Evolutionary conservation across 1,140 invertebrate genomes (phyloP), one percentile per base, ranked within the genome.

Genomic region (Drosophila yakuba): DNA sequence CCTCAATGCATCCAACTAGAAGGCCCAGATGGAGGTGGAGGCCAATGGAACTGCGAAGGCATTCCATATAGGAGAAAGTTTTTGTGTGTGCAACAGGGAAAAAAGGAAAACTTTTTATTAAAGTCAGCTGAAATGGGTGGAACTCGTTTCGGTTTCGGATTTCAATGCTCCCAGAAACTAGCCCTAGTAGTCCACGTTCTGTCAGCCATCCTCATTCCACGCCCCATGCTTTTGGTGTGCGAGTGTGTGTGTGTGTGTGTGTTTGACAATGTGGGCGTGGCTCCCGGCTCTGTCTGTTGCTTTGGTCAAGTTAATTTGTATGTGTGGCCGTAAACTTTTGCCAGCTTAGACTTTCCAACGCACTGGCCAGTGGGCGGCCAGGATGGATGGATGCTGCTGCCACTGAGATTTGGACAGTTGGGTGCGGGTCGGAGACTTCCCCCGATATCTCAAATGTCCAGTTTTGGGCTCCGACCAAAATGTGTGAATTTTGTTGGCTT

Each of bases 401-500:
- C 71, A 48, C 28, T 59, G 59, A 73, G 32, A 60, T 50, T 28
- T 51, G 68, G 36, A 59, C 48, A 41, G 51, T 25, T 36, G 55
- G 61, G 41, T 73, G 36, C 8, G 45, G 43, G 41, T 28, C 47
- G 60, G 57, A 43, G 36, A 8, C 7, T 57, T 39, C 74, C 64
- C 60, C 44, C 62, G 69, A 82, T 86, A 86, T 86, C 82, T 86
- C 75, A 83, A 86, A 89, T 83, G 79, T 81, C 79, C 82, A 86
- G 79, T 73, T 88, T 61, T 47, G 54, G 60, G 15, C 62, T 54
- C 50, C 54, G 67, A 62, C 67, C 82, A 83, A 84, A 89, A 86
- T 86, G 83, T 86, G 83, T 86, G 83, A 88, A 88, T 86, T 86
- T 83, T 86, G 82, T 86, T 86, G 83, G 82, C 83, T 86, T 86